A percentile compares a stretch with the other conserved stretches of the same genome.
These are phyloP conservation scores for Alethe diademata DNA, from an alignment of 2,113 vertebrate genomes.

Conservation along the genomic window DNA sequence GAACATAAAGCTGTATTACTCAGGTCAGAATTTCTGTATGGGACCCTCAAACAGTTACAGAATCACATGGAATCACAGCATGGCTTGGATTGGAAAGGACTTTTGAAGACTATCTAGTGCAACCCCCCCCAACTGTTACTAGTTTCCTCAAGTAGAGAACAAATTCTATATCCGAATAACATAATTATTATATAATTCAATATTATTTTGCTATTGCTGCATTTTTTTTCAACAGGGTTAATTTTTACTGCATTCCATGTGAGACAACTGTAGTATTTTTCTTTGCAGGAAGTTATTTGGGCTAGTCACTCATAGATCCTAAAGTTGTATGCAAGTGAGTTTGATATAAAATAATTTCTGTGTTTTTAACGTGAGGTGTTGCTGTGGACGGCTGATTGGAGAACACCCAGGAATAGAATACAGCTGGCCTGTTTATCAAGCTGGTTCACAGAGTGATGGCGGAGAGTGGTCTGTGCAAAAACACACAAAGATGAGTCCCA, in stretches of 20 bases:
- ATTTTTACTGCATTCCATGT: neutral
- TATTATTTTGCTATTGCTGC: neutral
- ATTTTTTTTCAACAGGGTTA: neutral
- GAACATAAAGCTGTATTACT: neutral
- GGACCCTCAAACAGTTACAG: neutral
- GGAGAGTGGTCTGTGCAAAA: constrained; percentile 85
- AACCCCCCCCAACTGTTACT: accelerated
- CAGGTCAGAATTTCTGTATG: neutral
- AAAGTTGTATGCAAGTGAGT: neutral
- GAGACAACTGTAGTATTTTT: neutral
- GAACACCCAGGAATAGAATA: constrained; percentile 81
- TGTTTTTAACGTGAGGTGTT: constrained; percentile 79
- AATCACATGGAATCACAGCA: neutral
- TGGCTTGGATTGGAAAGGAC: neutral
- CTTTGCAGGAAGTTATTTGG: neutral
- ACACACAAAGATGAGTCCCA: constrained; percentile 85
- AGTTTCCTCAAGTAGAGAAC: neutral
- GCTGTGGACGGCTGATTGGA: constrained; percentile 86
- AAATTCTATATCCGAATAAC: neutral
- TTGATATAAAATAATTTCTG: neutral
- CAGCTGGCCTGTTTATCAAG: constrained; percentile 60
- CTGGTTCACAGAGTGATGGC: neutral
- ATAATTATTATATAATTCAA: neutral
- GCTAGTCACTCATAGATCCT: neutral
- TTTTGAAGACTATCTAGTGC: neutral